phyloP scores from a whole-genome alignment of 2,888 invertebrate species.

The Steromphala cineraria region DNA sequence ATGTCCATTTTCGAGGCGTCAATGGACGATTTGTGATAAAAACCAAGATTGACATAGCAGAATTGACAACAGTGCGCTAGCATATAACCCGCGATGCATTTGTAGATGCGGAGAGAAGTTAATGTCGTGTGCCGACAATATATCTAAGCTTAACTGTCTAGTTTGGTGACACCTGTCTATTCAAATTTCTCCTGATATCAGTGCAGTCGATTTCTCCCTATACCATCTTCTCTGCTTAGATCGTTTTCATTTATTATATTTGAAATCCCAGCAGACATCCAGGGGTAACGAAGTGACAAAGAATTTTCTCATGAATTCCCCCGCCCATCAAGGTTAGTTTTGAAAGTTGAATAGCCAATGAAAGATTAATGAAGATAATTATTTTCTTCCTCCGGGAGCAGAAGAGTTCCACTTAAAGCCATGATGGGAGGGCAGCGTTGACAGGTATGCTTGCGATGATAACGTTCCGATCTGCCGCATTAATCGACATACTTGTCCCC shows the following conservation, averaged over 20 bases:
- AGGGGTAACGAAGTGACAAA: slow-evolving; percentile 9
- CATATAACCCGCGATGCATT: slow-evolving; percentile 13
- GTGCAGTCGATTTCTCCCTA: neutral
- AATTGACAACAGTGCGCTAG: neutral
- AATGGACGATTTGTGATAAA: neutral
- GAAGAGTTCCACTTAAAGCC: slow-evolving; percentile 25
- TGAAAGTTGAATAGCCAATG: slow-evolving; percentile 32
- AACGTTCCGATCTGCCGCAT: slow-evolving; percentile 20
- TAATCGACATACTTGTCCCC: slow-evolving; percentile 1
- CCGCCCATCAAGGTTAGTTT: slow-evolving; percentile 22
- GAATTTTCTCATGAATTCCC: slow-evolving; percentile 26
- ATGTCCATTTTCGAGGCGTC: neutral
- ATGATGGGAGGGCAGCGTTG: slow-evolving; percentile 29
- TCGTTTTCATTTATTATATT: slow-evolving; percentile 35
- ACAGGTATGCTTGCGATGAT: slow-evolving; percentile 20
- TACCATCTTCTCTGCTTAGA: neutral
- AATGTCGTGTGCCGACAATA: slow-evolving; percentile 12
- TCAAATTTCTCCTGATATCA: neutral
- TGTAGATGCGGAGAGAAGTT: slow-evolving; percentile 4
- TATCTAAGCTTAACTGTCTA: slow-evolving; percentile 7
- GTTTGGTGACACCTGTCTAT: neutral
- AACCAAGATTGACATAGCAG: neutral
- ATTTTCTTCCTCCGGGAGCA: slow-evolving; percentile 33
- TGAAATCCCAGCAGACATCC: neutral
- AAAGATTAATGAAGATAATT: slow-evolving; percentile 42